Conservation (phyloP, 2,113 vertebrate genomes). For the Heterocephalus glaber region DNA sequence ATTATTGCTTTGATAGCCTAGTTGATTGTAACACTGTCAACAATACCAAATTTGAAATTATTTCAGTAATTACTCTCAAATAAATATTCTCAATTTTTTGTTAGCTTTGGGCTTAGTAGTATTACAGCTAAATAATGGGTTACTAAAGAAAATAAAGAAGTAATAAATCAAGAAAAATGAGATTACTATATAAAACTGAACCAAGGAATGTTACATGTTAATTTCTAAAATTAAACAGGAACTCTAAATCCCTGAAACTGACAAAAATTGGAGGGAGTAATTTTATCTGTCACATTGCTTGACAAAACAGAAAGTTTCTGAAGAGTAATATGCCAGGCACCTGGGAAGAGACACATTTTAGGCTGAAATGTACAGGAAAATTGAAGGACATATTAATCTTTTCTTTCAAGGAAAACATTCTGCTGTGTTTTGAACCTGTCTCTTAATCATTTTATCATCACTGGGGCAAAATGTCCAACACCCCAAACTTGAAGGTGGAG, state of each 20-base stretch:
- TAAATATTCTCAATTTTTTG: not conserved
- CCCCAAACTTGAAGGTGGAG: no score
- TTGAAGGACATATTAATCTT: not conserved
- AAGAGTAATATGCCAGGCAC: not conserved
- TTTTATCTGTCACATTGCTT: not conserved
- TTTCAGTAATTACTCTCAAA: not conserved
- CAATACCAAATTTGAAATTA: constrained; percentile 5
- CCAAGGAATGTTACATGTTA: not conserved
- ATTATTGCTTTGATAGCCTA: not conserved
- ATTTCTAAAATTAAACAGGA: constrained; percentile 14
- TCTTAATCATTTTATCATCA: not conserved
- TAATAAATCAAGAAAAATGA: constrained; percentile 36
- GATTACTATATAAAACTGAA: not conserved
- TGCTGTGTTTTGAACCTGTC: not conserved
- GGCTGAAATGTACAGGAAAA: not conserved
- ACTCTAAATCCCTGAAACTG: not conserved
- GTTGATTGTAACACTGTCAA: not conserved
- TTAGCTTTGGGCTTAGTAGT: not conserved
- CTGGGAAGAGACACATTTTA: not conserved
- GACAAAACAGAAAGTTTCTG: not conserved
- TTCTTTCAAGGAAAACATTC: not conserved
- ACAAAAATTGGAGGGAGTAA: not conserved
- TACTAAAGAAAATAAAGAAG: not conserved
- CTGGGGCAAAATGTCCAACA: not conserved
- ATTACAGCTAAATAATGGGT: not conserved